These are phyloP conservation scores for Yponomeuta plumbellus DNA, from an alignment of 2,888 invertebrate species.

Conservation along the genomic window DNA sequence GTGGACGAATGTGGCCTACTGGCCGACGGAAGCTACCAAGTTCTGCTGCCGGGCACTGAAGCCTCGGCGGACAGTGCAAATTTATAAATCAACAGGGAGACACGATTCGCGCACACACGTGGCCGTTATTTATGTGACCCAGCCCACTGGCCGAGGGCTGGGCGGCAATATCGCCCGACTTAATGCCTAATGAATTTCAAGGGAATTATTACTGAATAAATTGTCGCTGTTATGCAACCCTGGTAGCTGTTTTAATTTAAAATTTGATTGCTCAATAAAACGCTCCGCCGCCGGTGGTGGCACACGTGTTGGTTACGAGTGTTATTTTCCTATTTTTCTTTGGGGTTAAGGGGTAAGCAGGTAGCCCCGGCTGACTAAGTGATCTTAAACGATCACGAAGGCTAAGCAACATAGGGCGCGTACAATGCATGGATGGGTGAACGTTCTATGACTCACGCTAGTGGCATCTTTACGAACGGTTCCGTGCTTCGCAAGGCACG, in stretches of 20 bases:
- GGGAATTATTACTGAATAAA: slow-evolving; percentile 12
- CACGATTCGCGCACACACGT: slow-evolving; percentile 10
- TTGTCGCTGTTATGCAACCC: background rate
- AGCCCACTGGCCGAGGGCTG: background rate
- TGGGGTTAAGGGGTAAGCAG: too few relatives aligned
- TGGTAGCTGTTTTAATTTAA: background rate
- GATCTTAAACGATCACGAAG: too few relatives aligned
- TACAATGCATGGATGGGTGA: too few relatives aligned
- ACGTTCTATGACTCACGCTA: too few relatives aligned
- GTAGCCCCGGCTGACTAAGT: too few relatives aligned
- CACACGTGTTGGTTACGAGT: background rate
- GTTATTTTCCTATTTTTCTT: too few relatives aligned
- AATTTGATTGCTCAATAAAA: background rate
- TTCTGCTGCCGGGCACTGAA: slow-evolving; percentile 15
- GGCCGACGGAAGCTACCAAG: background rate
- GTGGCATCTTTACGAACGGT: too few relatives aligned
- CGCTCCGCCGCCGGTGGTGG: background rate
- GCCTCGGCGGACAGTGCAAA: slow-evolving; percentile 16
- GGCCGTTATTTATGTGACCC: slow-evolving; percentile 13
- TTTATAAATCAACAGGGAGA: slow-evolving; percentile 30
- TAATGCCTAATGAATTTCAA: slow-evolving; percentile 18
- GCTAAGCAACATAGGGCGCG: too few relatives aligned
- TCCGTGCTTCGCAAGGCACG: too few relatives aligned
- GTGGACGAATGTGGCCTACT: too few relatives aligned
- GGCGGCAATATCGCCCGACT: slow-evolving; percentile 6